Percentiles rank a stretch among this genome's conserved stretches.
phyloP scores from a whole-genome alignment of 2,113 vertebrate species.

The Irena cyanogastra region DNA sequence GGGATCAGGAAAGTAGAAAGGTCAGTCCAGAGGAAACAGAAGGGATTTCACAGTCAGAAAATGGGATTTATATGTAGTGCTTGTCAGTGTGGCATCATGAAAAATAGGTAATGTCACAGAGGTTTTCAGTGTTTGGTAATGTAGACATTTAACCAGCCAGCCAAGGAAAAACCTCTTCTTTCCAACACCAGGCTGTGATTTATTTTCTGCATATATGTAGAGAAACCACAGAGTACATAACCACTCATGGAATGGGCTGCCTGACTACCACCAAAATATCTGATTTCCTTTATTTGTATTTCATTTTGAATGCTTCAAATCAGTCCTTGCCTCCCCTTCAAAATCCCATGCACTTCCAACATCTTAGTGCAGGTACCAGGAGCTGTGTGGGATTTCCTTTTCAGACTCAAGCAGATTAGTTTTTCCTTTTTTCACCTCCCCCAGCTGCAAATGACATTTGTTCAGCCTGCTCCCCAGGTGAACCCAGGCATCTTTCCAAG shows the following conservation, averaged over 20 bases:
- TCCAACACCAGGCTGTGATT: background rate
- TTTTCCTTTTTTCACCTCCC: background rate
- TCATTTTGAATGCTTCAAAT: background rate
- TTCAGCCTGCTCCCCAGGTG: background rate
- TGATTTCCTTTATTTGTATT: background rate
- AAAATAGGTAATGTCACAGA: background rate
- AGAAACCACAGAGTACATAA: background rate
- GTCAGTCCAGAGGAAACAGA: background rate
- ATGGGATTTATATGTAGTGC: background rate
- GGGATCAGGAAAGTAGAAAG: background rate
- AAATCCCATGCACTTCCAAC: background rate
- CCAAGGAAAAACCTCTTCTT: background rate
- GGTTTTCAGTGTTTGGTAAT: background rate
- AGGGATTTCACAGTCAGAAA: background rate
- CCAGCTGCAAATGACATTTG: background rate
- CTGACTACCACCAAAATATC: background rate
- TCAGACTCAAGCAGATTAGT: background rate
- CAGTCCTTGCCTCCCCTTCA: background rate
- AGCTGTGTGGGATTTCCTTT: background rate
- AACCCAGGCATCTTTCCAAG: background rate
- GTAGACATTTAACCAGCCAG: background rate
- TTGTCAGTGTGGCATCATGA: background rate
- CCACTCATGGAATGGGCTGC: background rate
- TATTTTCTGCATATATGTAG: background rate
- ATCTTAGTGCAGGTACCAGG: background rate